phyloP scores from a whole-genome alignment of 2,113 vertebrate genomes.

The Corythornis vintsioides region DNA sequence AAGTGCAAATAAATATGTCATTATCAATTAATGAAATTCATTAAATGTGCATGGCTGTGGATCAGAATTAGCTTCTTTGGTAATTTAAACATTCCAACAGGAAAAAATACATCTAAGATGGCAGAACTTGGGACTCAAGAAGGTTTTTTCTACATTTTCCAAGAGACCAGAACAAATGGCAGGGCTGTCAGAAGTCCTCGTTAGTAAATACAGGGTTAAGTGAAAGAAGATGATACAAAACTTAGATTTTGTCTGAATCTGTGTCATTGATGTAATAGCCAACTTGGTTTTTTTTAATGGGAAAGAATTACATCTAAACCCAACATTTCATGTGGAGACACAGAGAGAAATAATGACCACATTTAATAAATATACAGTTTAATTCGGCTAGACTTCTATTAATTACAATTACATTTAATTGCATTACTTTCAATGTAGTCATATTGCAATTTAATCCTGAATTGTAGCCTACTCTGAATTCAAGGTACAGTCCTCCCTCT shows the following conservation, averaged over 20 bases:
- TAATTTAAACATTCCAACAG: neutral
- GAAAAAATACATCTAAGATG: neutral
- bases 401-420: neutral
- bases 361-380: neutral
- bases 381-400: neutral
- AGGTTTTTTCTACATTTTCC: neutral
- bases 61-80: neutral
- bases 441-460: neutral
- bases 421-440: neutral
- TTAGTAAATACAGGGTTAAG: neutral
- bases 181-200: neutral
- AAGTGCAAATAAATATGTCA: neutral
- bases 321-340: neutral
- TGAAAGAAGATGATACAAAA: neutral
- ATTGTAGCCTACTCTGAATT: neutral
- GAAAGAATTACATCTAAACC: neutral
- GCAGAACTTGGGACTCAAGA: neutral
- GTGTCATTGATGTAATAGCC: neutral
- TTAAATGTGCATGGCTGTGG: neutral
- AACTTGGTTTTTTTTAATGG: neutral
- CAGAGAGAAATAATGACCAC: accelerated
- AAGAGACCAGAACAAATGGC: neutral
- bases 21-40: neutral
- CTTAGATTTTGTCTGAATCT: neutral
- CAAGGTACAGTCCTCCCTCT: neutral